A percentile compares a stretch with the other conserved stretches of the same genome.
Evolutionary conservation across 1,140 invertebrate species (phyloP).

Genomic region (Grapholita molesta): DNA sequence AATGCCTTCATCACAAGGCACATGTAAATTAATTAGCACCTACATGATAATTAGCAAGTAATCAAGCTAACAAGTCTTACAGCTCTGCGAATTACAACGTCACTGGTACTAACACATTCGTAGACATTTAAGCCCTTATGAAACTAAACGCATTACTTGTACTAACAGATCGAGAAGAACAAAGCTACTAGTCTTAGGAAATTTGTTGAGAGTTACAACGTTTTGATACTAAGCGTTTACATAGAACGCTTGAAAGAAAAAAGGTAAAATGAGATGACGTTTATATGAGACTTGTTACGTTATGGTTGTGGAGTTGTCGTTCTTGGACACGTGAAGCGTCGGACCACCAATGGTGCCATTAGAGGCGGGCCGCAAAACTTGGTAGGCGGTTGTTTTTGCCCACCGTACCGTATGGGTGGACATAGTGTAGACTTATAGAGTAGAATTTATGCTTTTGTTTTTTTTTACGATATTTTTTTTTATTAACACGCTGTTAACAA

Average conservation of each 20-base stretch:
- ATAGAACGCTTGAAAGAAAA: constrained; percentile 23
- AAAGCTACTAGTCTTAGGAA: background rate
- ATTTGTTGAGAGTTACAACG: background rate
- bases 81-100: background rate
- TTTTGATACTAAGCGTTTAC: background rate
- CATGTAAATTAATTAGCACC: background rate
- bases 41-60: background rate
- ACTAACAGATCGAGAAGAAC: background rate
- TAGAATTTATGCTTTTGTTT: too few species aligned
- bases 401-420: background rate
- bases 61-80: background rate
- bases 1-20: background rate
- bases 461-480: background rate
- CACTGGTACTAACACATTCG: background rate
- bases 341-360: constrained; percentile 21
- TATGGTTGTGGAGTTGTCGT: background rate
- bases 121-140: background rate
- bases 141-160: background rate
- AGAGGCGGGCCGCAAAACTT: constrained; percentile 8
- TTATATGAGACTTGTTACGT: background rate
- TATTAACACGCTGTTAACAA: too few species aligned
- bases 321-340: background rate
- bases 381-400: constrained; percentile 1
- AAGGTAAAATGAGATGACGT: constrained; percentile 6
- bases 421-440: too few species aligned